These are phyloP conservation scores for Graptemys geographica DNA, from an alignment of 2,797 vertebrate genomes.

Conservation along the genomic window DNA sequence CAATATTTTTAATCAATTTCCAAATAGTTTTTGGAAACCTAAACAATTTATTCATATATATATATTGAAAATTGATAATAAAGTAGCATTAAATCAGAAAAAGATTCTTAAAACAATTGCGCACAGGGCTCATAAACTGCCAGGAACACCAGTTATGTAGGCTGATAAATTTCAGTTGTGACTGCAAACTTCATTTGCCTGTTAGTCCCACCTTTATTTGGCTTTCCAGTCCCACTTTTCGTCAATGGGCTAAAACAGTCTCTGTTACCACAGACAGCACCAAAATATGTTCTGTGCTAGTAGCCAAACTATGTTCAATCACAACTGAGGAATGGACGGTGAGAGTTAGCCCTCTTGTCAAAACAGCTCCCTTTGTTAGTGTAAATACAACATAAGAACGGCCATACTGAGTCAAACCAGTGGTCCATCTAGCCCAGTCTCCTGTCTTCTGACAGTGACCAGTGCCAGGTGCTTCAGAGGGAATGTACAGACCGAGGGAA, in stretches of 20 bases:
- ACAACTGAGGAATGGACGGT: not conserved
- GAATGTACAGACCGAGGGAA: not conserved
- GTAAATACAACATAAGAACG: too few relatives aligned
- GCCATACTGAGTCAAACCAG: not conserved
- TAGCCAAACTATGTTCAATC: not conserved
- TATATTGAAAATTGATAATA: too few relatives aligned
- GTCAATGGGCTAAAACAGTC: not conserved
- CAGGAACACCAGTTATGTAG: not conserved
- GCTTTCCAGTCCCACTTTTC: not conserved
- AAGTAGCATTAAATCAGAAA: too few relatives aligned
- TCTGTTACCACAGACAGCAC: not conserved
- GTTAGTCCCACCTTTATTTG: not conserved
- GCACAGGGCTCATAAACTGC: not conserved
- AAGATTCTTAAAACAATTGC: too few relatives aligned
- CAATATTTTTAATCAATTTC: not conserved
- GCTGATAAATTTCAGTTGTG: not conserved
- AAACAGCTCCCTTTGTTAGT: too few relatives aligned
- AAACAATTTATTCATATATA: not conserved
- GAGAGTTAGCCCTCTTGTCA: not conserved
- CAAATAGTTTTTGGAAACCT: not conserved
- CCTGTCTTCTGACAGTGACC: not conserved
- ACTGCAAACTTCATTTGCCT: not conserved
- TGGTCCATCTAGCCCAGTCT: not conserved
- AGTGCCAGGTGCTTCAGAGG: not conserved
- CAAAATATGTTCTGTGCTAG: not conserved